phyloP scores from a whole-genome alignment of 1,140 invertebrate species.

The Leptopilina clavipes region DNA sequence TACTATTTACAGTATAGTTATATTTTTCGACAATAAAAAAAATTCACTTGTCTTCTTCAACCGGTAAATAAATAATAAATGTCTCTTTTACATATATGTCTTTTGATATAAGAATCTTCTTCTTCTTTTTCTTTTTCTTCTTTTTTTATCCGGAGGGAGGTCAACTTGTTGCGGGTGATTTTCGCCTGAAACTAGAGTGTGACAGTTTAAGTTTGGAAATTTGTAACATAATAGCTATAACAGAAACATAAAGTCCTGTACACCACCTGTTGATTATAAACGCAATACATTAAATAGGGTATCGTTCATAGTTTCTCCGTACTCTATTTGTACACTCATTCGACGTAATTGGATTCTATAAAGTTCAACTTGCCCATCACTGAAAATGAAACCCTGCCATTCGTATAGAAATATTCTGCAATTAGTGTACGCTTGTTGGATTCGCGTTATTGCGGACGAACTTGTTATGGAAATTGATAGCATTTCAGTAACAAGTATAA shows the following conservation, averaged over 20 bases:
- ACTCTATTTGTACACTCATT: neutral
- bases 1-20: too few species aligned
- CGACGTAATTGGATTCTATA: neutral
- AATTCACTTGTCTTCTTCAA: too few species aligned
- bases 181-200: neutral
- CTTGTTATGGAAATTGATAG: neutral
- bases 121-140: neutral
- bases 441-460: neutral
- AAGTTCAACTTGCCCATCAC: neutral
- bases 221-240: neutral
- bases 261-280: slow-evolving; percentile 14
- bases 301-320: neutral
- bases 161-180: slow-evolving; percentile 9
- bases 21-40: neutral
- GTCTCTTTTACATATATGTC: neutral
- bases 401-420: neutral
- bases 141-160: neutral
- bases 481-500: neutral
- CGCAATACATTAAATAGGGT: slow-evolving; percentile 11
- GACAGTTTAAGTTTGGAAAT: neutral
- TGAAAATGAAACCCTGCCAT: neutral
- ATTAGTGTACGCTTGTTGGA: neutral
- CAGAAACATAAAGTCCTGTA: slow-evolving; percentile 9
- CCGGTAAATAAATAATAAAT: neutral
- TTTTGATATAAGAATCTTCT: neutral